A percentile compares a stretch with the other conserved stretches of the same genome.
These are phyloP conservation scores for Hirtodrosophila cameraria DNA, from an alignment of 2,888 invertebrate genomes.

Conservation along the genomic window DNA sequence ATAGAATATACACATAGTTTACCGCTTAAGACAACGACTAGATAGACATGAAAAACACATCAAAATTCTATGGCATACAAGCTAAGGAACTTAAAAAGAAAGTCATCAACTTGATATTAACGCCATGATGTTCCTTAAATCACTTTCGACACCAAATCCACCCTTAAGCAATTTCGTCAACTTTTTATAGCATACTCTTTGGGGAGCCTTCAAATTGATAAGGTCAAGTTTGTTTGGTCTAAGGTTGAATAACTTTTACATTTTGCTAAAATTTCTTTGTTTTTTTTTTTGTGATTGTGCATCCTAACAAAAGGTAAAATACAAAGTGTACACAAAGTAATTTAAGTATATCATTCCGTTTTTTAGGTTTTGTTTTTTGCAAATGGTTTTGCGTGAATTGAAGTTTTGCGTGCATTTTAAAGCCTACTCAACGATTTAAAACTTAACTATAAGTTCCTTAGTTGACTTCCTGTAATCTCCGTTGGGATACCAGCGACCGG, in stretches of 20 bases:
- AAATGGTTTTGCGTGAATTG: not conserved
- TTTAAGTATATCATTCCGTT: too few relatives aligned
- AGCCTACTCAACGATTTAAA: constrained; percentile 23
- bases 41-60: constrained; percentile 56
- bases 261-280: constrained; percentile 1
- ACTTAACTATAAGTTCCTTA: constrained; percentile 9
- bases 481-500: constrained; percentile 12
- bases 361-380: too few relatives aligned
- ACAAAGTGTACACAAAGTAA: too few relatives aligned
- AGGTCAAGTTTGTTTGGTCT: constrained; percentile 5
- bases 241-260: not conserved
- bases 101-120: constrained; percentile 24
- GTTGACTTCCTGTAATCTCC: constrained; percentile 67
- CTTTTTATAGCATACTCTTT: constrained; percentile 2
- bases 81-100: constrained; percentile 12
- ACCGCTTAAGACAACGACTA: constrained; percentile 41
- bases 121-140: constrained; percentile 9
- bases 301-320: not conserved
- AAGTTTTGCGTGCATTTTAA: not conserved
- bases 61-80: constrained; percentile 36
- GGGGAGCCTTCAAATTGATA: constrained; percentile 7
- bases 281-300: not conserved
- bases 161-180: constrained; percentile 6
- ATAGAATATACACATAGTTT: constrained; percentile 40
- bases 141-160: constrained; percentile 3